phyloP scores from a whole-genome alignment of 1,140 invertebrate species.

The Ooceraea biroi region DNA sequence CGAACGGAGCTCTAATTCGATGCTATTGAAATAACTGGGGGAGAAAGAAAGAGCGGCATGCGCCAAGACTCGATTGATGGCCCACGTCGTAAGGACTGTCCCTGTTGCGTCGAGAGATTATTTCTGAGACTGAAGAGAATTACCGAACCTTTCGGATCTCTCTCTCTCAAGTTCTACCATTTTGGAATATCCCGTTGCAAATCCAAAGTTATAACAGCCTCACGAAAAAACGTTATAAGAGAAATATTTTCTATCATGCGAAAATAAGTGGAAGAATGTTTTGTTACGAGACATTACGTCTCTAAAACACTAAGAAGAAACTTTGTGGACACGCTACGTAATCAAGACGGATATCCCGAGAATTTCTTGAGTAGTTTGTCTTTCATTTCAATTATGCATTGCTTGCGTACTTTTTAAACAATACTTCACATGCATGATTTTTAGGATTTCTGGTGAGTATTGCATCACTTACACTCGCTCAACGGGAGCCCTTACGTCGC shows the following conservation, averaged over 20 bases:
- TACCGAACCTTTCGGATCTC: background rate
- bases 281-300: too few relatives aligned
- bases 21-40: slow-evolving; percentile 41
- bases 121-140: background rate
- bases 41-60: background rate
- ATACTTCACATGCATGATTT: slow-evolving; percentile 16
- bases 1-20: slow-evolving; percentile 32
- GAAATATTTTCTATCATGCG: background rate
- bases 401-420: slow-evolving; percentile 32
- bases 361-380: too few relatives aligned
- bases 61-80: slow-evolving; percentile 30
- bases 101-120: background rate
- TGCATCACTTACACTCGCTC: background rate
- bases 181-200: background rate
- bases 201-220: background rate
- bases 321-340: too few relatives aligned
- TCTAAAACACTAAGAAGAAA: too few relatives aligned
- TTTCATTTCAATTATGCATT: background rate
- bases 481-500: slow-evolving; percentile 40
- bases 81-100: slow-evolving; percentile 26
- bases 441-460: slow-evolving; percentile 12
- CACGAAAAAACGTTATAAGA: background rate
- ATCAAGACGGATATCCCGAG: too few relatives aligned
- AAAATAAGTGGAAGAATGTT: background rate
- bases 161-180: background rate